These are phyloP conservation scores for Sarotherodon lohbergeri DNA, from an alignment of 2,113 vertebrate species.

Conservation along the genomic window DNA sequence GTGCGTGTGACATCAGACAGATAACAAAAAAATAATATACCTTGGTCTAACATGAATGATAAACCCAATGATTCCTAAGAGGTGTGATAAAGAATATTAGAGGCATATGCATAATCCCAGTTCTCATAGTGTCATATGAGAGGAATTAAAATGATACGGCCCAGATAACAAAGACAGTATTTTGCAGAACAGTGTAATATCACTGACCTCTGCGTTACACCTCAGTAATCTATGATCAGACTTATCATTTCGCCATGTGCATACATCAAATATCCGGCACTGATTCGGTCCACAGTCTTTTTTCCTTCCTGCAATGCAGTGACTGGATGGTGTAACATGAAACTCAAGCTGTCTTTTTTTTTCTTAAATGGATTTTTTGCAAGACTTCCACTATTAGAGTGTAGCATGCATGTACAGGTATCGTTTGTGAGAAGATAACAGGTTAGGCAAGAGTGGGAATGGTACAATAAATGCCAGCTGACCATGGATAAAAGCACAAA, in stretches of 20 bases:
- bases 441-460: not conserved
- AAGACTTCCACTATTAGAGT: not conserved
- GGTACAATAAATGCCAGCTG: not conserved
- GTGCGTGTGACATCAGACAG: not conserved
- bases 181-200: not conserved
- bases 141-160: not conserved
- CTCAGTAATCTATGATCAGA: not conserved
- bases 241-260: not conserved
- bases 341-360: not conserved
- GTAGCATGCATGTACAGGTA: not conserved
- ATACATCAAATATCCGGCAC: not conserved
- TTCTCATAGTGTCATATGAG: not conserved
- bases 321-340: not conserved
- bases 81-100: not conserved
- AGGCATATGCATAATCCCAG: not conserved
- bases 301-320: not conserved
- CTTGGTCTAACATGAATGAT: not conserved
- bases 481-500: not conserved
- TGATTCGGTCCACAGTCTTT: not conserved
- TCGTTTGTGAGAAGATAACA: not conserved
- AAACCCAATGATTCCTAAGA: not conserved
- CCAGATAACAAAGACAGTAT: not conserved
- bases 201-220: not conserved
- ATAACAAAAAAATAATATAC: not conserved
- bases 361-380: not conserved